Evolutionary conservation across 2,113 vertebrate species (phyloP), one percentile per base, ranked within the genome.

Genomic region (Thymallus thymallus): DNA sequence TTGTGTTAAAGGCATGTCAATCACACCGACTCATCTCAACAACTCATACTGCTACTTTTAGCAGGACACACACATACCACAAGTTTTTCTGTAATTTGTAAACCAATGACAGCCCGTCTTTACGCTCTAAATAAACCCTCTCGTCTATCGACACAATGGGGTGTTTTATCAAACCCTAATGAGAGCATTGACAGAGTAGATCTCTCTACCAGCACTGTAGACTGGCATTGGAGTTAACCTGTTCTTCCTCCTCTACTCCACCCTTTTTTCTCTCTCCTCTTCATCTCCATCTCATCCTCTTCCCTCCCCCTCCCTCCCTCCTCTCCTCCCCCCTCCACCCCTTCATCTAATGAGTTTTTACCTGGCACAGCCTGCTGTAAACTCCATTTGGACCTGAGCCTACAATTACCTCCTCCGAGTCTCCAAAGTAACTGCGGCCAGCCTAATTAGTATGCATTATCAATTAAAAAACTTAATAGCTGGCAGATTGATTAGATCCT

Each of bases 381-480:
- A 98, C 94, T 96, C 94, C 95, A 97, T 96, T 97, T 98, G 97
- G 97, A 98, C 92, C 93, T 88, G 94, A 96, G 97, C 97, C 96
- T 97, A 96, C 95, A 97, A 97, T 98, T 97, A 97, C 96, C 95
- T 98, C 98, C 96, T 96, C 95, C 93, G 95, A 96, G 96, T 97
- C 96, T 98, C 96, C 95, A 95, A 96, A 97, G 97, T 96, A 98
- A 96, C 96, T 91, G 94, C 91, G 94, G 94, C 90, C 93, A 92
- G 95, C 94, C 96, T 98, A 98, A 99, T 99, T 98, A 99, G 97
- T 99, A 99, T 98, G 97, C 96, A 98, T 98, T 99, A 98, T 97
- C 97, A 98, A 99, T 99, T 98, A 99, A 98, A 95, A 95, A 96
- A 97, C 95, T 95, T 99, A 99, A 99, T 98, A 96, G 95, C 96